These are phyloP conservation scores for Sphenopsis melanotis DNA, from an alignment of 2,797 vertebrate genomes.

Conservation along the genomic window DNA sequence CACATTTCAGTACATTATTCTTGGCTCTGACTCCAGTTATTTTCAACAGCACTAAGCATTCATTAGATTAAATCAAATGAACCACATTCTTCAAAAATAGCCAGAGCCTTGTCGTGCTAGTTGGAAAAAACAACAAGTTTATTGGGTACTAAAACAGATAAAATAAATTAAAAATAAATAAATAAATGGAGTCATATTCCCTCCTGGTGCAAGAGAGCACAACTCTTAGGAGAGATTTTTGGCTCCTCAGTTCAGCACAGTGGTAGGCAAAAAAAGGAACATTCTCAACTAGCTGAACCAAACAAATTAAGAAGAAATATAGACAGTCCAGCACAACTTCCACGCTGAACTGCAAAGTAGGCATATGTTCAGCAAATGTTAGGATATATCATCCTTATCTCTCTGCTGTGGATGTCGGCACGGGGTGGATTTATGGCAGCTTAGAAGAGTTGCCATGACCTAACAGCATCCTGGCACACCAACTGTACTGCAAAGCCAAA, in stretches of 20 bases:
- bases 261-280: slow-evolving; percentile 35
- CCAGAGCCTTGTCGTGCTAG: slow-evolving; percentile 6
- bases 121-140: slow-evolving; percentile 52
- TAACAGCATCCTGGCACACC: not conserved
- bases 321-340: not conserved
- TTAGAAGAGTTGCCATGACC: not conserved
- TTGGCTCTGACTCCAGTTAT: slow-evolving; percentile 50
- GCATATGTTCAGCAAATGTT: slow-evolving; percentile 19
- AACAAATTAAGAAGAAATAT: slow-evolving; percentile 50
- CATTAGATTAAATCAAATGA: slow-evolving; percentile 62
- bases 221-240: slow-evolving; percentile 20
- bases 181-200: slow-evolving; percentile 35
- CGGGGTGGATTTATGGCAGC: not conserved
- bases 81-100: slow-evolving; percentile 56
- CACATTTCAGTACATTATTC: slow-evolving; percentile 56
- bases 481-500: not conserved
- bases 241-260: slow-evolving; percentile 28
- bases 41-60: slow-evolving; percentile 53
- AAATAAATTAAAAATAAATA: slow-evolving; percentile 59
- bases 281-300: slow-evolving; percentile 49
- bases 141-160: slow-evolving; percentile 45
- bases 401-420: not conserved
- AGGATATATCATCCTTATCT: not conserved
- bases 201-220: not conserved
- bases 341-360: not conserved